These are phyloP conservation scores for Heterodera schachtii DNA, from an alignment of 1,140 invertebrate genomes.

Conservation along the genomic window DNA sequence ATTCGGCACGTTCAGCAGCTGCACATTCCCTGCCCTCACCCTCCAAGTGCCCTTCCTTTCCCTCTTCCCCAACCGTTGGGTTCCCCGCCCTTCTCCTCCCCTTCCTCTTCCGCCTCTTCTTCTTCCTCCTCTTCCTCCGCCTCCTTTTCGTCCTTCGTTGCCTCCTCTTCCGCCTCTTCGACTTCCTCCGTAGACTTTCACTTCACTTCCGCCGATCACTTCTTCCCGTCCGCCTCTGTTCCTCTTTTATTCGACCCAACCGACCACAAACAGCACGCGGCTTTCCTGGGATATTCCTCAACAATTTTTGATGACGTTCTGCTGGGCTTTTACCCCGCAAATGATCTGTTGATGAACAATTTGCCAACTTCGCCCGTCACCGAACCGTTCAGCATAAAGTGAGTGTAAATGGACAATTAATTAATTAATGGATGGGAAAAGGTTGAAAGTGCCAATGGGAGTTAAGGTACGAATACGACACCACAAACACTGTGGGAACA, in stretches of 20 bases:
- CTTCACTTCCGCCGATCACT: neutral
- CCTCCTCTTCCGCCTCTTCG: too few relatives aligned
- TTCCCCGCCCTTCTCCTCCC: neutral
- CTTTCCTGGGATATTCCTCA: neutral
- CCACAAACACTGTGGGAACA: neutral
- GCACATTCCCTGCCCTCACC: neutral
- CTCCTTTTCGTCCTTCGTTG: too few relatives aligned
- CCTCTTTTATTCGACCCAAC: neutral
- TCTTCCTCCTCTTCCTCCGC: too few relatives aligned
- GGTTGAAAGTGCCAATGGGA: too few relatives aligned
- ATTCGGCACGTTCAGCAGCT: neutral
- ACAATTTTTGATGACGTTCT: neutral
- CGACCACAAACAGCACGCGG: neutral
- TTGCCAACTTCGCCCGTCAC: neutral
- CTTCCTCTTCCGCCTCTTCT: neutral
- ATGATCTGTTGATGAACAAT: neutral
- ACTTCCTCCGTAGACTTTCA: neutral
- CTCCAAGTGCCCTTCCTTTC: neutral
- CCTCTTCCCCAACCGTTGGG: neutral
- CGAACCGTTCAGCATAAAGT: neutral
- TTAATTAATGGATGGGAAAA: too few relatives aligned
- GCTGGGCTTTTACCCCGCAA: neutral
- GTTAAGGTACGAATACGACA: slow-evolving; percentile 31
- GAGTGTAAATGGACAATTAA: too few relatives aligned
- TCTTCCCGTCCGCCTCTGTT: neutral